Base-by-base conservation (phyloP, 1,140 invertebrate species). In the Macrosteles quadrilineatus region DNA sequence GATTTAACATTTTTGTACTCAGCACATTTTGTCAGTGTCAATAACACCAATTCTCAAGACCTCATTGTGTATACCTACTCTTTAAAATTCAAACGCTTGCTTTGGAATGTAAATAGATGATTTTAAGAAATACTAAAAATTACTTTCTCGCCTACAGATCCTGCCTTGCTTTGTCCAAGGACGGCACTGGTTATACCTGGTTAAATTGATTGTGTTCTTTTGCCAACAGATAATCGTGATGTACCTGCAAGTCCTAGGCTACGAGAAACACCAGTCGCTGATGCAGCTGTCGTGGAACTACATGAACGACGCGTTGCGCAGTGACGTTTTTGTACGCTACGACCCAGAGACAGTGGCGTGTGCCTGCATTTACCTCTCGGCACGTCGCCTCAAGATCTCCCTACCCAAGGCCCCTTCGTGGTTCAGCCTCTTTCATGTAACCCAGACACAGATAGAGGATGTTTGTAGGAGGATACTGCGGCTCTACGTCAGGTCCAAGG, bases 241-340 rank as follows among this genome's bases (percentile, higher is more conserved):
- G 83, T 97, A 97, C 77, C 85, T 97, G 55, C 93, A 98, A 85
- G 88, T 97, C 21, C 81, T 97, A 65, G 90, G 93, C 43, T 93
- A 90, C 78, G 92, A 97, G 77, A 91, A 91, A 76, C 90, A 98
- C 81, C 82, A 85, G 71, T 85, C 87, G 70, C 82, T 98, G 27
- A 94, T 97, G 86, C 97, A 98, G 81, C 90, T 92, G 78, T 90
- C 96, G 14, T 99, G 97, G 89, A 99, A 98, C 81, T 99, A 98
- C 80, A 99, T 99, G 97, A 99, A 99, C 82, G 98, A 99, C 83
- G 96, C 97, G 12, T 83, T 99, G 23, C 83, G 97, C 32, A 98
- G 97, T 0, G 94, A 99, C 82, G 96, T 98, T 0, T 99, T 99
- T 81, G 88, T 99, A 76, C 87, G 96, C 67, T 97, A 96, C 80